These are phyloP conservation scores for Misgurnus mizolepis DNA, from an alignment of 2,113 vertebrate species.

Conservation along the genomic window DNA sequence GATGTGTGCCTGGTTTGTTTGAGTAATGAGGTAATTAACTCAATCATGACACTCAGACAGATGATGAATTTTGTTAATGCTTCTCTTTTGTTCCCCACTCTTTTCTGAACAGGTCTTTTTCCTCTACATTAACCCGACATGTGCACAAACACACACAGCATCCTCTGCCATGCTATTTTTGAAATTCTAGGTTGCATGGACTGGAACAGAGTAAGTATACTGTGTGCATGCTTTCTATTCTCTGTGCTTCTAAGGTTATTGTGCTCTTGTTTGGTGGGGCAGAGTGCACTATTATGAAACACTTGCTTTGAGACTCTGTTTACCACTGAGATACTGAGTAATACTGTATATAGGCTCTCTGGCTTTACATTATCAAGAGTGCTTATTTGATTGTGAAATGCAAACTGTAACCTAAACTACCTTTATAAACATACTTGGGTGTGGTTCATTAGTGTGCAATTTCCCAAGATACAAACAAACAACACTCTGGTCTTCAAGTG, in stretches of 20 bases:
- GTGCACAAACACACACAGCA: not conserved
- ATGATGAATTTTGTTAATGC: constrained; percentile 56
- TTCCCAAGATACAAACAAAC: too few relatives aligned
- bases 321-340: not conserved
- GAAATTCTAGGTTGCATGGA: not conserved
- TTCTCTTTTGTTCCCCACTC: constrained; percentile 43
- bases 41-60: constrained; percentile 52
- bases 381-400: not conserved
- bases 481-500: too few relatives aligned
- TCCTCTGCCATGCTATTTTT: not conserved
- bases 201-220: not conserved
- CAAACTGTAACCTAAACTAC: too few relatives aligned
- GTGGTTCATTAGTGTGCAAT: too few relatives aligned
- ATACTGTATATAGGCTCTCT: not conserved
- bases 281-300: constrained; percentile 12
- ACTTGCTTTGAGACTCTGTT: not conserved
- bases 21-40: constrained; percentile 59
- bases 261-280: not conserved
- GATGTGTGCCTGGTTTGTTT: constrained; percentile 46
- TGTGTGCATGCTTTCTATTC: not conserved
- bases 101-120: constrained; percentile 52
- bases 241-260: not conserved
- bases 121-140: constrained; percentile 53
- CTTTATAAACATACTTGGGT: too few relatives aligned
- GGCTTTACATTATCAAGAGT: too few relatives aligned